Evolutionary conservation across 2,888 invertebrate species (phyloP), one percentile per base, ranked within the genome.

Genomic region (Cataglyphis rosenhaueri): DNA sequence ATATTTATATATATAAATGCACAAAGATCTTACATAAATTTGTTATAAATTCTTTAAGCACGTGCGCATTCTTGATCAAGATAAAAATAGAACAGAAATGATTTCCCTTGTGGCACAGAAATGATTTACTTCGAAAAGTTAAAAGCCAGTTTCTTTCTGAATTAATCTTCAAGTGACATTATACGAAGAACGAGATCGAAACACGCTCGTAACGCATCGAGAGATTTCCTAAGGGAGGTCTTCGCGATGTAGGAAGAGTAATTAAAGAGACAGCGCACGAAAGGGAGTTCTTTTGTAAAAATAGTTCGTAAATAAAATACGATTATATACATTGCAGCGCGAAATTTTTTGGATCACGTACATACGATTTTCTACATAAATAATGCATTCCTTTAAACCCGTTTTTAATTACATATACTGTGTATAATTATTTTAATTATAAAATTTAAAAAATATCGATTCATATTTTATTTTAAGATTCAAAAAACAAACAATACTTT

Each of bases 271-370:
- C 59, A 10, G 41, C 32, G 29, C 57, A 65, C 57, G 64, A 62
- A 44, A 44, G 62, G 21, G 57, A 55, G 32, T 55, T 74, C 18
- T 29, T 29, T 32, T 74, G 25, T 81, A 81, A 81, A 81, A 75
- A 81, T 81, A 81, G 44, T 18, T 55, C 18, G 44, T 75, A 81
- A 81, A 81, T 74, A 74, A 64, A 74, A 65, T 74, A 65, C 55
- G 9, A 35, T 81, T 74, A 74, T 64, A 32, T 32, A 32, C 35
- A 9, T n/a, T 41, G 35, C 52, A 4, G 9, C 0, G n/a, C 18
- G n/a, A 74, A 55, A 76, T 25, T 64, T 64, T 59, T 38, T 65
- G 65, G 12, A 15, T 18, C 41, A 41, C 44, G 44, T 32, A 15
- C 59, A n/a, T 9, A 0, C 3, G 41, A n/a, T n/a, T 32, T 61